A percentile compares a stretch with the other conserved stretches of the same genome.
Evolutionary conservation across 2,797 vertebrate species (phyloP).

Genomic region (Clarias fuscus): DNA sequence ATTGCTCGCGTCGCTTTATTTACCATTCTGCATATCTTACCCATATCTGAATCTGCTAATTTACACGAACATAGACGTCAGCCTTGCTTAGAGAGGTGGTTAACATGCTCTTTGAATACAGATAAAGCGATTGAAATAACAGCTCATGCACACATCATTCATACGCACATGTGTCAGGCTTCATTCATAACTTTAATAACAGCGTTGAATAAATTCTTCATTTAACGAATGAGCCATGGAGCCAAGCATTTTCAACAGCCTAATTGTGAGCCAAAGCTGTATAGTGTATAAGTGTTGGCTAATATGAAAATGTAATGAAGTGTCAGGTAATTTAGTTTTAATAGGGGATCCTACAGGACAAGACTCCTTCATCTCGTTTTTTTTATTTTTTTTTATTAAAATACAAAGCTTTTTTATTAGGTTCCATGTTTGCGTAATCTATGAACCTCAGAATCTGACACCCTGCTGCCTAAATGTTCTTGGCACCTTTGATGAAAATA

Average conservation of each 20-base stretch:
- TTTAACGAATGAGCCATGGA: not conserved
- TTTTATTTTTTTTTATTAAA: not conserved
- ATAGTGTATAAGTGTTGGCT: not conserved
- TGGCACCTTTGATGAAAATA: not conserved
- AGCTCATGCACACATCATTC: not conserved
- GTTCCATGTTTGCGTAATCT: not conserved
- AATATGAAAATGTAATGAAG: slow-evolving; percentile 1
- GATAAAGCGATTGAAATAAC: not conserved
- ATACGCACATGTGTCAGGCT: not conserved
- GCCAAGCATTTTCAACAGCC: not conserved
- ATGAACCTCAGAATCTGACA: not conserved
- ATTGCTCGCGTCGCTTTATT: slow-evolving; percentile 33
- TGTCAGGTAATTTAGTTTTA: not conserved
- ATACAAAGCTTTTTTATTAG: not conserved
- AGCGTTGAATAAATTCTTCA: not conserved
- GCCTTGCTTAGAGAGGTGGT: not conserved
- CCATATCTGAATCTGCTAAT: not conserved
- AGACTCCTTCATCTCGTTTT: not conserved
- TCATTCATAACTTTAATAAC: not conserved
- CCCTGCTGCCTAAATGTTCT: not conserved
- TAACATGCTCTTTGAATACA: slow-evolving; percentile 4
- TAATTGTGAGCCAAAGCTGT: not conserved
- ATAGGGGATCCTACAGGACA: not conserved
- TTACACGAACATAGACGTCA: slow-evolving; percentile 19
- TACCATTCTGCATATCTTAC: slow-evolving; percentile 43